These are phyloP conservation scores for Clarias pachynema DNA, from an alignment of 2,797 vertebrate genomes.

Conservation along the genomic window DNA sequence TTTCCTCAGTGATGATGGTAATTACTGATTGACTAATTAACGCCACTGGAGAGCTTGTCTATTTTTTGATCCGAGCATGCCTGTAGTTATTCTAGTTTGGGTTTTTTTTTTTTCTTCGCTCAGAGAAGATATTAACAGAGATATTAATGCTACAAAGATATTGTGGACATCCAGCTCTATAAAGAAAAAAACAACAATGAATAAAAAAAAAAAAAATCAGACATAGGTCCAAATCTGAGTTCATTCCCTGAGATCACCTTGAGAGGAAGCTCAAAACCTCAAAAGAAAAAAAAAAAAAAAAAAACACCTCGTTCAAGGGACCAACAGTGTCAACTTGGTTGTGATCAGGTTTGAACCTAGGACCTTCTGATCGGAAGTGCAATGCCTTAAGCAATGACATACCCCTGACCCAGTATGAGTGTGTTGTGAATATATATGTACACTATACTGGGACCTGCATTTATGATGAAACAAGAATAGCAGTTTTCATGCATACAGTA, in stretches of 20 bases:
- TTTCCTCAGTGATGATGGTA: not conserved
- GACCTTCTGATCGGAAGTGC: too few relatives aligned
- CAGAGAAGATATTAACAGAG: not conserved
- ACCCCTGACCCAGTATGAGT: not conserved
- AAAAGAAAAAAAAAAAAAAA: not conserved
- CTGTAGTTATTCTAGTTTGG: not conserved
- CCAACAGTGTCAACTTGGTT: too few relatives aligned
- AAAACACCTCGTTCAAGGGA: too few relatives aligned
- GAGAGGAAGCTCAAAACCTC: not conserved
- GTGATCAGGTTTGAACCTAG: too few relatives aligned
- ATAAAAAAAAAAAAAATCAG: not conserved
- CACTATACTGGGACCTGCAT: not conserved
- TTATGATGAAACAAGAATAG: not conserved
- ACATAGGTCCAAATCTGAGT: not conserved
- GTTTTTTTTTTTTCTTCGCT: not conserved
- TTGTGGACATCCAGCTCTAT: not conserved
- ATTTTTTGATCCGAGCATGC: not conserved
- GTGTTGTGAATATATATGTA: not conserved
- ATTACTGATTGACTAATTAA: slow-evolving; percentile 16
- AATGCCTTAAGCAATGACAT: too few relatives aligned
- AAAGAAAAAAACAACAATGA: too few relatives aligned
- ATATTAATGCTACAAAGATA: not conserved
- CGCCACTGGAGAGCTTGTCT: not conserved
- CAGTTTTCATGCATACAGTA: not conserved
- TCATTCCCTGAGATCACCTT: not conserved